phyloP scores from a whole-genome alignment of 2,888 invertebrate genomes.

The Terebella lapidaria region DNA sequence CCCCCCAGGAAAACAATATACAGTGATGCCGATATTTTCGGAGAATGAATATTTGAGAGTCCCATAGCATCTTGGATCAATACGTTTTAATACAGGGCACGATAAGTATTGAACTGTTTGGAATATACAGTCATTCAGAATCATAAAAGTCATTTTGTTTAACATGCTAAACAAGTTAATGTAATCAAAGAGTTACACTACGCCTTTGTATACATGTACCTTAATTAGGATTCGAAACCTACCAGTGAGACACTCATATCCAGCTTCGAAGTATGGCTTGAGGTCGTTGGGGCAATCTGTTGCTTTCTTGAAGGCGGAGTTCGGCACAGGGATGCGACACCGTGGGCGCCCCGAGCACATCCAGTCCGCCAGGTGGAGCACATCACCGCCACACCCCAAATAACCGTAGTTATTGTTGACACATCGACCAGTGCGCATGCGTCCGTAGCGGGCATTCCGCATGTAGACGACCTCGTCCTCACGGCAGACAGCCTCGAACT shows the following conservation, averaged over 20 bases:
- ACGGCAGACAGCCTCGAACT: background rate
- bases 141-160: no score
- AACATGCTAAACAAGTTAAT: no score
- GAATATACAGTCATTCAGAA: no score
- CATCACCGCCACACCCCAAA: conserved; percentile 10
- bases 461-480: background rate
- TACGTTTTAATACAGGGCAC: no score
- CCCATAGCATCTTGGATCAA: no score
- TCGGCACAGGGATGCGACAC: conserved; percentile 17
- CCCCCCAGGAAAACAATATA: no score
- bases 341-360: conserved; percentile 15
- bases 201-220: no score
- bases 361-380: conserved; percentile 14
- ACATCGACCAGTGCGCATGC: conserved; percentile 5
- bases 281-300: conserved; percentile 19
- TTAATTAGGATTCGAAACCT: no score
- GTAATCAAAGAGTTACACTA: no score
- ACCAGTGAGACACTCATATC: conserved; percentile 15
- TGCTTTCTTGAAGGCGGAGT: conserved; percentile 13
- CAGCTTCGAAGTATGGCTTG: conserved; percentile 19
- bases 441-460: background rate
- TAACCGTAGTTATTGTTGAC: conserved; percentile 6
- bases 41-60: no score
- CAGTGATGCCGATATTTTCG: no score
- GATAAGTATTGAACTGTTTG: no score